Evolutionary conservation across 2,113 vertebrate species (phyloP).

Genomic region (Tautogolabrus adspersus): DNA sequence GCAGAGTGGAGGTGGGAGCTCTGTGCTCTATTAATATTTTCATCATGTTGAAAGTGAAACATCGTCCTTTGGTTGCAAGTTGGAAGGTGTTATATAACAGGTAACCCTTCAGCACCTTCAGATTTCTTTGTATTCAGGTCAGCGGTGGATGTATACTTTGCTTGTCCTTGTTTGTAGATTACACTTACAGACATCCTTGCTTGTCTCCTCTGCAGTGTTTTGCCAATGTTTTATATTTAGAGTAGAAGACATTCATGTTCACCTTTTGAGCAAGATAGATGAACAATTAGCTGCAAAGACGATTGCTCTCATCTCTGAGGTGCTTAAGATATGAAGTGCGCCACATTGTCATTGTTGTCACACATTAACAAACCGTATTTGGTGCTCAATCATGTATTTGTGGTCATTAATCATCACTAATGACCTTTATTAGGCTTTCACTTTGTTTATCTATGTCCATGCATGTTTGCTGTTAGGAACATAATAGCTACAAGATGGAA

Average conservation of each 20-base stretch:
- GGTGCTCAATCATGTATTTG: slow-evolving; percentile 45
- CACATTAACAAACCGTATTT: slow-evolving; percentile 37
- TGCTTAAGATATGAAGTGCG: slow-evolving; percentile 49
- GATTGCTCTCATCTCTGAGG: slow-evolving; percentile 33
- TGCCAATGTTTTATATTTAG: slow-evolving; percentile 2
- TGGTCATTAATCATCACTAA: slow-evolving; percentile 61
- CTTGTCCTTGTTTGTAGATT: slow-evolving; percentile 47
- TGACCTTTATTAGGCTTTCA: slow-evolving; percentile 48
- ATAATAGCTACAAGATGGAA: slow-evolving; percentile 55
- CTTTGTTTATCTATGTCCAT: slow-evolving; percentile 46
- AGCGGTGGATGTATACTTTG: slow-evolving; percentile 3
- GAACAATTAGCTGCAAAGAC: slow-evolving; percentile 37
- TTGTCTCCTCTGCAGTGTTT: slow-evolving; percentile 9
- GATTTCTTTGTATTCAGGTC: slow-evolving; percentile 47
- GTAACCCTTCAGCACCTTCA: slow-evolving; percentile 38
- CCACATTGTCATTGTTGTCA: slow-evolving; percentile 46
- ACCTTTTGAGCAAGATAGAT: slow-evolving; percentile 30
- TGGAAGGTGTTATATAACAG: slow-evolving; percentile 43
- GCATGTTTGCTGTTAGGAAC: slow-evolving; percentile 49
- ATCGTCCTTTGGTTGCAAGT: slow-evolving; percentile 46
- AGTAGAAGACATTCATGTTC: not conserved
- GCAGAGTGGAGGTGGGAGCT: slow-evolving; percentile 13
- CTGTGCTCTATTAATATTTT: slow-evolving; percentile 55
- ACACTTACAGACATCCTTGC: slow-evolving; percentile 18
- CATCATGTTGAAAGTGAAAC: slow-evolving; percentile 54